Conservation (phyloP, 92 coral and sea anemone genomes). For the Actinostola sp. region DNA sequence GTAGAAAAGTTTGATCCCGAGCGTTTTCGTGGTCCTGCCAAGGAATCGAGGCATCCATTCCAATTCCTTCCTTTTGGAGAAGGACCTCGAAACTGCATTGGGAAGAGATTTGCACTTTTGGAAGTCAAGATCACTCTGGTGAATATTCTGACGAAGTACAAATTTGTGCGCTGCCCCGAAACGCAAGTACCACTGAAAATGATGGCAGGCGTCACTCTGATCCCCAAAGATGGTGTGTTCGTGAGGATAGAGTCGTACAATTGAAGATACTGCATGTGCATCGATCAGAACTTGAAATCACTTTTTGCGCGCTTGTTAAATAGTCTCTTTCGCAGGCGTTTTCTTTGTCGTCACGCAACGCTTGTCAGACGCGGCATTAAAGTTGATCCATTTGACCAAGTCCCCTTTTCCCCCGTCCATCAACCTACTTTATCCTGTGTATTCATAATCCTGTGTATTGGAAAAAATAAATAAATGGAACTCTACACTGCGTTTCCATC, state of each 20-base stretch:
- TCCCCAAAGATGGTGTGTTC: slow-evolving; percentile 57
- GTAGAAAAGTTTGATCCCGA: slow-evolving; percentile 66
- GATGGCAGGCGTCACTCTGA: slow-evolving; percentile 51
- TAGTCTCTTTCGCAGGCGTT: too few species aligned
- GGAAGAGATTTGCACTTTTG: slow-evolving; percentile 66
- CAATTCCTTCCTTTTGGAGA: slow-evolving; percentile 76
- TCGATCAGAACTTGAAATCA: neutral
- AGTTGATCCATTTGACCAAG: too few species aligned
- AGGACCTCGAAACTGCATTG: slow-evolving; percentile 77
- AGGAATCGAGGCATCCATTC: slow-evolving; percentile 72
- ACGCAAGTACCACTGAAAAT: slow-evolving; percentile 70
- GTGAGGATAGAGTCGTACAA: slow-evolving; percentile 34
- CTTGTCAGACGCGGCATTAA: too few species aligned
- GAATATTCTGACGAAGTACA: slow-evolving; percentile 58
- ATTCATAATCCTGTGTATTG: too few species aligned
- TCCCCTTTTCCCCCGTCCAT: too few species aligned
- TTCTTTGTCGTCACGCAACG: too few species aligned
- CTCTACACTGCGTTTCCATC: too few species aligned
- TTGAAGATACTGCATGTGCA: neutral
- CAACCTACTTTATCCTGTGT: too few species aligned
- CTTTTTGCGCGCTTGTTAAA: too few species aligned
- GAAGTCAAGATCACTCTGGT: slow-evolving; percentile 62
- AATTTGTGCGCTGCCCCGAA: slow-evolving; percentile 65
- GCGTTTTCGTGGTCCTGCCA: slow-evolving; percentile 57
- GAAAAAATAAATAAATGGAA: too few species aligned